These are phyloP conservation scores for Caenorhabditis tropicalis DNA, from an alignment of 1,140 invertebrate genomes.

Conservation along the genomic window DNA sequence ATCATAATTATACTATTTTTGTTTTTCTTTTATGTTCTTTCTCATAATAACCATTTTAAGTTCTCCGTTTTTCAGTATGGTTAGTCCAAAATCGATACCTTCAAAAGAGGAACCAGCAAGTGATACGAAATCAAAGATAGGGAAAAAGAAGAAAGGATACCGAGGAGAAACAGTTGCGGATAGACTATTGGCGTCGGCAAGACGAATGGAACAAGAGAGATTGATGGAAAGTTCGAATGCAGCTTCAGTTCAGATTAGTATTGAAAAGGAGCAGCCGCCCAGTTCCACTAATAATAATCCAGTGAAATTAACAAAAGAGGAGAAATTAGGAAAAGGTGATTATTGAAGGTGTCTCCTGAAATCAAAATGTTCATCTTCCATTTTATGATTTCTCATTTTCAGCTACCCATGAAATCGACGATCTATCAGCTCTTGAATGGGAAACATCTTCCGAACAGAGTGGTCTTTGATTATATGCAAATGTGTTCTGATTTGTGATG, in stretches of 20 bases:
- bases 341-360: too few species aligned
- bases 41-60: background rate
- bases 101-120: background rate
- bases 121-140: background rate
- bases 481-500: background rate
- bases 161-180: background rate
- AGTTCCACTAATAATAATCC: too few species aligned
- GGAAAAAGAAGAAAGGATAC: background rate
- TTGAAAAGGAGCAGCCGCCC: too few species aligned
- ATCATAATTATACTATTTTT: background rate
- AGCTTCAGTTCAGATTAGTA: too few species aligned
- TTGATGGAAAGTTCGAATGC: background rate
- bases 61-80: too few species aligned
- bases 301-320: too few species aligned
- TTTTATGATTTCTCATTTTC: background rate
- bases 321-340: too few species aligned
- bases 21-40: background rate
- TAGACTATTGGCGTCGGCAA: background rate
- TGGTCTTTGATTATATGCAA: background rate
- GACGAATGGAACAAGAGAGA: background rate
- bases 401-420: background rate
- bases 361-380: background rate
- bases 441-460: background rate
- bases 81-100: background rate
- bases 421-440: background rate